Base-by-base conservation (phyloP, 2,888 invertebrate species). In the Orthosia incerta region DNA sequence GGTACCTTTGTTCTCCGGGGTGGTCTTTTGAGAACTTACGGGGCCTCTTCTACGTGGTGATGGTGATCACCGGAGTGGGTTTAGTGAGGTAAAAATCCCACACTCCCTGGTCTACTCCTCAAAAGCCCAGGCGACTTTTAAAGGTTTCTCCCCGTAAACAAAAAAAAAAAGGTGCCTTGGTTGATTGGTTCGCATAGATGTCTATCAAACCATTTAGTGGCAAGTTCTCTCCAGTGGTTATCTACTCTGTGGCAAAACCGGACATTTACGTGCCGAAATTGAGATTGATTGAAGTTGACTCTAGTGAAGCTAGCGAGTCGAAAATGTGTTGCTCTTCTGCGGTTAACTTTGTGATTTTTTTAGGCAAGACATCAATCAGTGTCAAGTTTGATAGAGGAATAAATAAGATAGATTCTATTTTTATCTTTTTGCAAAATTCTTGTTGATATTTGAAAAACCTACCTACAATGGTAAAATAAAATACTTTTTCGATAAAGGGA, bases 211-310 rank as follows among this genome's bases (percentile, higher is more conserved):
- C 31, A 13, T 59, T 59, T 15, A 63, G 64, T 53, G 16, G 2
- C 56, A 65, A 16, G 46, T 60, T 50, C 20, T 39, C 53, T 79
- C 66, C 66, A 80, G 57, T 73, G 13, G 31, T 23, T 73, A 53
- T 51, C n/a, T 64, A 45, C n/a, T 80, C 63, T 13, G 45, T 56
- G 59, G n/a, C 70, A 59, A 78, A 76, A 74, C 78, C 76, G 61
- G 72, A 72, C 76, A 75, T 78, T 78, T 76, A 64, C 64, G 75
- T 73, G 71, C 23, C 48, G 16, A 78, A 87, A 83, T 83, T 79
- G 72, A 86, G 82, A 87, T 86, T 86, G 84, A 86, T 86, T 74
- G 68, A 68, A 74, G 68, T 62, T 59, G 62, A 84, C 51, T 65
- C 48, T 48, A 39, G 46, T 45, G 23, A 67, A 59, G 53, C 31